phyloP scores from a whole-genome alignment of 2,888 invertebrate genomes.

The Subacronicta megacephala region DNA sequence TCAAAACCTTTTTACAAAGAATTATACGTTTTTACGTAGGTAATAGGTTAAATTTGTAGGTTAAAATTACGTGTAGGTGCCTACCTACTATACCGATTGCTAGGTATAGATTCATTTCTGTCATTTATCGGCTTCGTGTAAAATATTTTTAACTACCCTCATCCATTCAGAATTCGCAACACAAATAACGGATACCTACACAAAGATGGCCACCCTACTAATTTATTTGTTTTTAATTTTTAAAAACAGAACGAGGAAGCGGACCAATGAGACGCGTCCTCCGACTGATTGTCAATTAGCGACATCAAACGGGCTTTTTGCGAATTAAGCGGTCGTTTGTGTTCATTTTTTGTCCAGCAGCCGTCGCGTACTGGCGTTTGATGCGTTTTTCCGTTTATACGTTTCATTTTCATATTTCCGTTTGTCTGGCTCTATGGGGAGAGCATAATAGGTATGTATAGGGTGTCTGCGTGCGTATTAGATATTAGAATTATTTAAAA shows the following conservation, averaged over 20 bases:
- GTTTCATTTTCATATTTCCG: constrained; percentile 89
- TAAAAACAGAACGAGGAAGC: constrained; percentile 85
- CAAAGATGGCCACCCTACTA: constrained; percentile 77
- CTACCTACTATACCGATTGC: too few species aligned
- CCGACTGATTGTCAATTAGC: constrained; percentile 89
- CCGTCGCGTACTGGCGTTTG: constrained; percentile 77
- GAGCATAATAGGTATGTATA: constrained; percentile 77
- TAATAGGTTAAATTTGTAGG: too few species aligned
- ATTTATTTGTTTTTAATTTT: constrained; percentile 89
- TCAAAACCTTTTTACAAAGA: too few species aligned
- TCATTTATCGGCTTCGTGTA: too few species aligned
- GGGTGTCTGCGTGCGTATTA: constrained; percentile 53
- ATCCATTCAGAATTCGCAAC: constrained; percentile 20
- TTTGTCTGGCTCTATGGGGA: constrained; percentile 79
- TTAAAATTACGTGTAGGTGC: too few species aligned
- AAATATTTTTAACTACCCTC: constrained; percentile 18
- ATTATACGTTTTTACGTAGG: too few species aligned
- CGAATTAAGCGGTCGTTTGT: constrained; percentile 88
- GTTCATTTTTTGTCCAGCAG: constrained; percentile 86
- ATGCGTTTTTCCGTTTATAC: constrained; percentile 87
- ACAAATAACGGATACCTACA: constrained; percentile 55
- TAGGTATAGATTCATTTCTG: too few species aligned
- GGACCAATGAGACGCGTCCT: constrained; percentile 88
- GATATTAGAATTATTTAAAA: too few species aligned
- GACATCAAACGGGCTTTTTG: constrained; percentile 90